These are phyloP conservation scores for Kradibia gibbosae DNA, from an alignment of 1,140 invertebrate species.

Conservation along the genomic window DNA sequence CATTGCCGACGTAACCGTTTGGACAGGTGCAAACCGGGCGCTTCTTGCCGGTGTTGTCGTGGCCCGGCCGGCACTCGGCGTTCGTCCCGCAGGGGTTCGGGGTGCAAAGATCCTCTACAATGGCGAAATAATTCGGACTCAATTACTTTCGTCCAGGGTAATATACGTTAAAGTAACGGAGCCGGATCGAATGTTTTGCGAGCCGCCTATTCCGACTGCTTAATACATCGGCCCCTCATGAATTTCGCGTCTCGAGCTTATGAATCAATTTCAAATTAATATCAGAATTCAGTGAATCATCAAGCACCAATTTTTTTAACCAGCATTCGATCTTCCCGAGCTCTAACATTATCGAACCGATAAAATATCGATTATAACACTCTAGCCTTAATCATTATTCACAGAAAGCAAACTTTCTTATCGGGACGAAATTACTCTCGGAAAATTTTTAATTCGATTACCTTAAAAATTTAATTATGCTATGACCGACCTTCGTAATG, in stretches of 20 bases:
- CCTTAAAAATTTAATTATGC: too few species aligned
- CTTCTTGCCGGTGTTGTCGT: slow-evolving; percentile 85
- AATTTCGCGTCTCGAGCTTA: not conserved
- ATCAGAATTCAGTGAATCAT: not conserved
- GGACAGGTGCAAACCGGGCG: slow-evolving; percentile 87
- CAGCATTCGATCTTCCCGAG: not conserved
- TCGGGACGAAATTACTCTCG: too few species aligned
- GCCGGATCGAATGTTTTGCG: too few species aligned
- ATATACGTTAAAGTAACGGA: too few species aligned
- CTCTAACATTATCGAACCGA: not conserved
- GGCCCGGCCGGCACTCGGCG: slow-evolving; percentile 86
- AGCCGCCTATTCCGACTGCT: not conserved
- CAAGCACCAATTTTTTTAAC: not conserved
- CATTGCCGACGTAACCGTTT: slow-evolving; percentile 86
- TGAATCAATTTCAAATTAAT: not conserved
- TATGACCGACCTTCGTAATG: too few species aligned
- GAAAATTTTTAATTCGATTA: too few species aligned
- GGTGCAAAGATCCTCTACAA: slow-evolving; percentile 83
- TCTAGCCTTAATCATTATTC: too few species aligned
- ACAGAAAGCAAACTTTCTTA: too few species aligned
- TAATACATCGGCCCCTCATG: not conserved
- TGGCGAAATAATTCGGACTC: not conserved
- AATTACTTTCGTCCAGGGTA: not conserved
- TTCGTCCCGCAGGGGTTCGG: slow-evolving; percentile 89
- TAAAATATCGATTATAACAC: not conserved